A percentile compares a stretch with the other conserved stretches of the same genome.
phyloP scores from a whole-genome alignment of 2,888 invertebrate genomes.

The Zaprionus lineosus region DNA sequence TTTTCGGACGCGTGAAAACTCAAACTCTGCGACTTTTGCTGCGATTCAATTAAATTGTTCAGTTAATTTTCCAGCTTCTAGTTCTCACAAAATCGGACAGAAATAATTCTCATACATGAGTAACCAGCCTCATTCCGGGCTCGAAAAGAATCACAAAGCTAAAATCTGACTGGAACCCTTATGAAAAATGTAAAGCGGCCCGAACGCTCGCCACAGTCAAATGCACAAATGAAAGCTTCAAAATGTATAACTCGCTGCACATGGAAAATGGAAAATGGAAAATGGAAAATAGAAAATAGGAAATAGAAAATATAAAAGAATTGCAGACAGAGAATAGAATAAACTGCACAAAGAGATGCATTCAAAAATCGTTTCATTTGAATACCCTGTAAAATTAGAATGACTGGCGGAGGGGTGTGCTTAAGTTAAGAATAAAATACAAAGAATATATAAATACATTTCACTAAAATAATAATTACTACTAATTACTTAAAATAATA shows the following conservation, averaged over 20 bases:
- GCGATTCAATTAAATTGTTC: no score
- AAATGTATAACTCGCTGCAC: constrained; percentile 69
- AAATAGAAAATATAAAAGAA: constrained; percentile 30
- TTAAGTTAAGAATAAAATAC: no score
- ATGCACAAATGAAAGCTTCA: constrained; percentile 64
- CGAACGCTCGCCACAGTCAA: constrained; percentile 43
- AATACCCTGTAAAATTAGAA: constrained; percentile 7
- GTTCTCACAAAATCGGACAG: constrained; percentile 17
- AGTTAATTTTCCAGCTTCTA: background rate
- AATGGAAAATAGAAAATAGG: constrained; percentile 25
- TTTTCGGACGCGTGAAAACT: no score
- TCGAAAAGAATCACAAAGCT: constrained; percentile 25
- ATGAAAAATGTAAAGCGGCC: constrained; percentile 37
- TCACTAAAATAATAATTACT: no score
- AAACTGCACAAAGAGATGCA: constrained; percentile 29
- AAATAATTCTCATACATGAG: constrained; percentile 53
- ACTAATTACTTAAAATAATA: no score
- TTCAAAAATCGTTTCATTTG: constrained; percentile 38
- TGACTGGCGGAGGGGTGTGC: background rate
- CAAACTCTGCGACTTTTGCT: no score
- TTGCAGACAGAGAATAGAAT: constrained; percentile 27
- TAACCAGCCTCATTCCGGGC: constrained; percentile 14
- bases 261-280: constrained; percentile 52
- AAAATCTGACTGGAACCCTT: background rate
- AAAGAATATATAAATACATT: no score